Percentiles rank a stretch among this genome's conserved stretches.
phyloP scores from a whole-genome alignment of 2,888 invertebrate species.

The Cosmorhoe ocellata region DNA sequence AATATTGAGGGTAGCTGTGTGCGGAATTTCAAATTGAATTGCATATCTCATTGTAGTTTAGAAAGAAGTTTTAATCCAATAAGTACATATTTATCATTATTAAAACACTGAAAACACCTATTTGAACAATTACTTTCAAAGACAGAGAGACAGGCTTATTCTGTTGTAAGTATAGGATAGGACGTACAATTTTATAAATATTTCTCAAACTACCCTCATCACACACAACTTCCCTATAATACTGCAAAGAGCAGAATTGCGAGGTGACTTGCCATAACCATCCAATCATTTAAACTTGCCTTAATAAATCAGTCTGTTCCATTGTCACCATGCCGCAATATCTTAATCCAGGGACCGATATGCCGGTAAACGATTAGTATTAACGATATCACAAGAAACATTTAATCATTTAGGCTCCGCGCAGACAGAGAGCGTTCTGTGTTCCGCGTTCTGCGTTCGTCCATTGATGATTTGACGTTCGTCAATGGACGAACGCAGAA shows the following conservation, averaged over 20 bases:
- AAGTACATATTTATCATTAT: too few relatives aligned
- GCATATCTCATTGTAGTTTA: too few relatives aligned
- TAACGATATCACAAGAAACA: neutral
- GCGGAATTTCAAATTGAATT: constrained; percentile 37
- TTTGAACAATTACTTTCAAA: too few relatives aligned
- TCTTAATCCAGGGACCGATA: constrained; percentile 45
- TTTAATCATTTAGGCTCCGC: neutral
- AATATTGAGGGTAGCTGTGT: constrained; percentile 56
- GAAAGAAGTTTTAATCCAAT: too few relatives aligned
- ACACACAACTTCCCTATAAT: constrained; percentile 61
- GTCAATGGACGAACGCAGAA: too few relatives aligned
- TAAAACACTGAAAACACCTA: too few relatives aligned
- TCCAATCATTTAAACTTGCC: constrained; percentile 53
- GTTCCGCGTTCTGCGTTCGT: too few relatives aligned
- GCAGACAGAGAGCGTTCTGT: too few relatives aligned
- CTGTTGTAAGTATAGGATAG: too few relatives aligned
- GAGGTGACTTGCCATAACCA: constrained; percentile 41
- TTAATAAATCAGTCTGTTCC: constrained; percentile 69
- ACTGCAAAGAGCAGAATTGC: constrained; percentile 59
- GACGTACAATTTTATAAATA: too few relatives aligned
- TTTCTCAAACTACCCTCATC: constrained; percentile 2
- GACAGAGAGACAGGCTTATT: too few relatives aligned
- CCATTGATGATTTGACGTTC: too few relatives aligned
- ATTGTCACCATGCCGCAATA: constrained; percentile 56
- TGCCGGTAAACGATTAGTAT: neutral